Percentiles rank a stretch among this genome's conserved stretches.
Conservation (phyloP, 2,888 invertebrate species). For the Thumatha senex region DNA sequence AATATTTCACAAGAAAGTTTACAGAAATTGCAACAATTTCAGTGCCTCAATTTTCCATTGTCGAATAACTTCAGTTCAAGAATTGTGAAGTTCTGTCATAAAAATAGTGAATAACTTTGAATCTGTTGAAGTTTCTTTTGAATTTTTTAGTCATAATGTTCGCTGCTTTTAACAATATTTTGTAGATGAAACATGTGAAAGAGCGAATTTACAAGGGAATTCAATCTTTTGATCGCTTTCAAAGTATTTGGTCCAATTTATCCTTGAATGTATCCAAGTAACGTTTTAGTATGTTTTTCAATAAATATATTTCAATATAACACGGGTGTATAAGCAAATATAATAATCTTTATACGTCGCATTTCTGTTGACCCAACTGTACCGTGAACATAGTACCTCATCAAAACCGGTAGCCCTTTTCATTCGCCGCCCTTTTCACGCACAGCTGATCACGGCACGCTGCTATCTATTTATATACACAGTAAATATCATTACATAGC, state of each 20-base stretch:
- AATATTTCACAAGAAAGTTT: no score
- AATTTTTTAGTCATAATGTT: neutral
- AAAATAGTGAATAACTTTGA: neutral
- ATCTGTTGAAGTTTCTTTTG: neutral
- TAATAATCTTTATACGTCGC: constrained; percentile 12
- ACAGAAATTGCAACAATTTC: no score
- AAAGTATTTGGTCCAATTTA: no score
- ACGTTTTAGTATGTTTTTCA: neutral
- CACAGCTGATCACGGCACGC: constrained; percentile 12
- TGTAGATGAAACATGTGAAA: no score
- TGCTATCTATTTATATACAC: constrained; percentile 27
- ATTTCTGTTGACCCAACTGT: constrained; percentile 8
- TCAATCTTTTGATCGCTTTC: no score
- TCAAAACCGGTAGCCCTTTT: constrained; percentile 21
- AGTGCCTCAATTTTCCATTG: no score
- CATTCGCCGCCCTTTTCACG: constrained; percentile 25
- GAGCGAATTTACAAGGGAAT: no score
- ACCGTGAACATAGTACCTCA: constrained; percentile 27
- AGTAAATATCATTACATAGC: constrained; percentile 20
- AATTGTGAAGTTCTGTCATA: neutral
- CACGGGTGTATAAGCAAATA: constrained; percentile 8
- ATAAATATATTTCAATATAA: constrained; percentile 2
- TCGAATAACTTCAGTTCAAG: neutral
- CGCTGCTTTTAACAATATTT: no score
- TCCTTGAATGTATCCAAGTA: no score